Evolutionary conservation across 2,113 vertebrate genomes (phyloP).

Genomic region (Myotis yumanensis): DNA sequence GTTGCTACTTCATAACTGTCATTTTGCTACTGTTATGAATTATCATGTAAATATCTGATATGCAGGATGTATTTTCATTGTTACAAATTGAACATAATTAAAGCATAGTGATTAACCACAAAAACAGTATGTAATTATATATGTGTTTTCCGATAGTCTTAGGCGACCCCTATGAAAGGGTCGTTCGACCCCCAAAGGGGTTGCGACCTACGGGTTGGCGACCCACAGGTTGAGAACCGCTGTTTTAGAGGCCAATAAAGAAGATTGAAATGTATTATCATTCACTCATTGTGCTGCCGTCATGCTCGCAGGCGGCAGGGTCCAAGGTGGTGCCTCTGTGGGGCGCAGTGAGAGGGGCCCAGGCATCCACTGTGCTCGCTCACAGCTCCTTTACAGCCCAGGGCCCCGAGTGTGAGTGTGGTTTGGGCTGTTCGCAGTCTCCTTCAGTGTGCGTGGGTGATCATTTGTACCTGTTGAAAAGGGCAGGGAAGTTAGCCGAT

Average conservation of each 20-base stretch:
- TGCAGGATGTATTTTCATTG: too few relatives aligned
- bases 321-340: not conserved
- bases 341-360: not conserved
- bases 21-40: too few relatives aligned
- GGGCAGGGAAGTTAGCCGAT: not conserved
- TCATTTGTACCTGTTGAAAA: not conserved
- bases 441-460: not conserved
- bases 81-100: too few relatives aligned
- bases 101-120: too few relatives aligned
- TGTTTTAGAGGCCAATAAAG: not conserved
- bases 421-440: not conserved
- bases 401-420: not conserved
- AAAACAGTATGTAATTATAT: too few relatives aligned
- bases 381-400: not conserved
- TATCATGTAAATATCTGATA: too few relatives aligned
- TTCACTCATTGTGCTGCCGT: too few relatives aligned
- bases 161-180: too few relatives aligned
- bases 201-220: too few relatives aligned
- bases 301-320: not conserved
- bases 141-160: too few relatives aligned
- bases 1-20: too few relatives aligned
- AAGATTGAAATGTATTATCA: not conserved
- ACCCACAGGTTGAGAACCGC: too few relatives aligned
- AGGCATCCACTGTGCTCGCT: not conserved
- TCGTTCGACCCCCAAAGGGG: not conserved